Evolutionary conservation across 2,797 vertebrate genomes (phyloP), one percentile per base, ranked within the genome.

Genomic region (Semaprochilodus insignis): DNA sequence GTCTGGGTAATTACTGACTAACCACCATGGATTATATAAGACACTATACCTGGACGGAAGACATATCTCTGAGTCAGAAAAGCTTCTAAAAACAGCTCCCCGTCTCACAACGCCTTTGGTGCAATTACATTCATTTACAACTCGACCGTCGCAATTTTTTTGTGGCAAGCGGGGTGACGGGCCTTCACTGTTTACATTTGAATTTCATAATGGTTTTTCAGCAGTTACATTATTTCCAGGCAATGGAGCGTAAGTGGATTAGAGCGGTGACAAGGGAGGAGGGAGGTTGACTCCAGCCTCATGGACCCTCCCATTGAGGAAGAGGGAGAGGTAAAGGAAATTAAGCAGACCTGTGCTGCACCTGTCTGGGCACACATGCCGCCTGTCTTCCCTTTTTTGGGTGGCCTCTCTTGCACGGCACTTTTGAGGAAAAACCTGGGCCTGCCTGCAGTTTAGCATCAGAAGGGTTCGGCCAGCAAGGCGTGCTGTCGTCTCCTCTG

Each of bases 1-100:
- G 87, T 90, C 89, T 92, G 88, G 83, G 84, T 93, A 89, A 93
- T 94, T 92, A 91, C 88, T 88, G 82, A 69, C 86, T 91, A 92
- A 90, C 92, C 87, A 88, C 88, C 70, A 82, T 86, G 90, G 90
- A 90, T 93, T 93, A 93, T 91, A 88, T 88, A 90, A 91, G 84
- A 88, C 75, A 79, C 80, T 90, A 88, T 90, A 89, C 90, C 88
- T 87, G 85, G 90, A 91, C 90, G 92, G 74, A 82, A 83, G 84
- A 74, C 84, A 83, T 75, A 82, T 74, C 81, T 59, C 67, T 74
- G 73, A 82, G 72, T 80, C 73, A 83, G 62, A 69, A 77, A 83
- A 75, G 44, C 51, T 69, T 65, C 76, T 81, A 78, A 87, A 90
- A 86, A 67, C 63, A 74, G 60, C 27, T 19, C 34, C 31, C 67